These are phyloP conservation scores for Microctenopoma steveboyesi DNA, from an alignment of 2,797 vertebrate genomes.

Conservation along the genomic window DNA sequence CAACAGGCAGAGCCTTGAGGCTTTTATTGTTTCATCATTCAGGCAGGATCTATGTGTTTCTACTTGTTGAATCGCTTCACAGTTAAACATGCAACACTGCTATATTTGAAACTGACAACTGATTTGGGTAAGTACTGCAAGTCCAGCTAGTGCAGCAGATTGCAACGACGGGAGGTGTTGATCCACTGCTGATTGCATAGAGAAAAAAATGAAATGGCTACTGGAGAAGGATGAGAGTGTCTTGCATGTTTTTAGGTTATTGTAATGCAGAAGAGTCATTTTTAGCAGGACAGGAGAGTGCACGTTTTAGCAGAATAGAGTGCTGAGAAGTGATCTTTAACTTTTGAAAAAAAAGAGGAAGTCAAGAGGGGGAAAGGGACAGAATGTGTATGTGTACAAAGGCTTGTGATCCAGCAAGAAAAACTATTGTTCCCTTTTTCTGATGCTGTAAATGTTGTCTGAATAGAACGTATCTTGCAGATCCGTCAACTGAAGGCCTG, in stretches of 20 bases:
- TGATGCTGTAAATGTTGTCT: constrained; percentile 1
- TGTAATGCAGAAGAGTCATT: constrained; percentile 17
- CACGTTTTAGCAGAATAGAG: constrained; percentile 38
- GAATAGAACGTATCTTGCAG: background rate
- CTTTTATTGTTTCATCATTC: background rate
- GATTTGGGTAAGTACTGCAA: background rate
- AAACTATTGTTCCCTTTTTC: constrained; percentile 61
- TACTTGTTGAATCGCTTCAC: constrained; percentile 28
- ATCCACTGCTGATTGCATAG: constrained; percentile 68
- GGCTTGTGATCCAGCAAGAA: constrained; percentile 38
- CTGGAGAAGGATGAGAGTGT: constrained; percentile 52
- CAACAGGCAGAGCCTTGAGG: constrained; percentile 19
- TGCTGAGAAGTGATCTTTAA: constrained; percentile 59
- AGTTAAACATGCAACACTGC: background rate
- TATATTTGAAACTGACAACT: background rate
- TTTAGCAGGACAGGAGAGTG: constrained; percentile 16
- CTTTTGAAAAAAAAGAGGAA: constrained; percentile 62
- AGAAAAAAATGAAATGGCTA: constrained; percentile 57
- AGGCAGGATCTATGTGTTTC: constrained; percentile 36
- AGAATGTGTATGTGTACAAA: constrained; percentile 24
- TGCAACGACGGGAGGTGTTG: constrained; percentile 46
- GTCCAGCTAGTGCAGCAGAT: constrained; percentile 10
- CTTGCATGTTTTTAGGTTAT: background rate
- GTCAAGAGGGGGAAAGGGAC: constrained; percentile 19
- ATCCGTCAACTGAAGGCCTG: background rate